phyloP scores from a whole-genome alignment of 2,797 vertebrate genomes.

The Sebastiscus albofasciatus region DNA sequence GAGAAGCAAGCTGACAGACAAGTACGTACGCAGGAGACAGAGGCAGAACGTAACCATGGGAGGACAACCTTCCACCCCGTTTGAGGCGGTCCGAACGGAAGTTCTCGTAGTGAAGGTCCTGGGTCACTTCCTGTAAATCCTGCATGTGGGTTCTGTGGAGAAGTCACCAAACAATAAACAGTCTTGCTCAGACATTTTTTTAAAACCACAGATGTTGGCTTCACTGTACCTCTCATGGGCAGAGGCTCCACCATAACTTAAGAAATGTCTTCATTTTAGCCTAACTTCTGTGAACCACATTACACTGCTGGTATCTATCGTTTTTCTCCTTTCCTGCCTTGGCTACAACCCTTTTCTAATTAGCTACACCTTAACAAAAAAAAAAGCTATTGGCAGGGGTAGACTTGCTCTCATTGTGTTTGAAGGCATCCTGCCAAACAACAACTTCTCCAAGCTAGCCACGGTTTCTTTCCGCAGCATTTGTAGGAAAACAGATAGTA shows the following conservation, averaged over 20 bases:
- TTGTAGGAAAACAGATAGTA: background rate
- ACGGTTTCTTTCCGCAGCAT: background rate
- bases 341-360: background rate
- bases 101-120: constrained; percentile 99
- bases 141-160: constrained; percentile 96
- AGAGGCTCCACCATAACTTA: background rate
- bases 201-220: background rate
- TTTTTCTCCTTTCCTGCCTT: background rate
- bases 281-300: background rate
- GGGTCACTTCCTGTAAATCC: constrained; percentile 98
- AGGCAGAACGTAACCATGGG: constrained; percentile 79
- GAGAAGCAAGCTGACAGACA: constrained; percentile 77
- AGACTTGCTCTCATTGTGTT: background rate
- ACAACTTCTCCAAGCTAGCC: background rate
- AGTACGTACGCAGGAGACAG: constrained; percentile 82
- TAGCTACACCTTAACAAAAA: background rate
- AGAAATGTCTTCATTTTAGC: background rate
- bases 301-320: background rate
- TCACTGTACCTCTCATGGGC: background rate
- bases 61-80: constrained; percentile 92
- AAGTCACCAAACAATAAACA: constrained; percentile 5
- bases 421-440: background rate
- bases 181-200: background rate
- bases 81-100: constrained; percentile 99
- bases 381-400: background rate